Conservation (phyloP, 1,140 invertebrate genomes). For the Saccostrea glomerata region DNA sequence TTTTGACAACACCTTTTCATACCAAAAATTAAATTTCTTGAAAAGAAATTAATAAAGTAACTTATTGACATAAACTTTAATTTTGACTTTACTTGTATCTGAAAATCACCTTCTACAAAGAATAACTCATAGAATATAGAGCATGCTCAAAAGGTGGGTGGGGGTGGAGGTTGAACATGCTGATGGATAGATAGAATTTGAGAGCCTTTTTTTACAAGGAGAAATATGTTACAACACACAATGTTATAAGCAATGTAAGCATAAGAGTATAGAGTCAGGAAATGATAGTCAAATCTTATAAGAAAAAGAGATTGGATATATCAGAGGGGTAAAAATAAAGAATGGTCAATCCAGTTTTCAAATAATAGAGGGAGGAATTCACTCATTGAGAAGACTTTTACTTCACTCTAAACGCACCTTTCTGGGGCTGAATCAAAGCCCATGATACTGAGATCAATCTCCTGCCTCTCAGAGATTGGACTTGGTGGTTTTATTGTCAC, state of each 20-base stretch:
- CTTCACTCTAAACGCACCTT: slow-evolving; percentile 34
- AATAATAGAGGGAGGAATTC: background rate
- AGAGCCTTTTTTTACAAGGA: background rate
- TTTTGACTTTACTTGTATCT: too few species aligned
- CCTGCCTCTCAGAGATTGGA: slow-evolving; percentile 4
- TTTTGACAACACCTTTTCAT: too few species aligned
- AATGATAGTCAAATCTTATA: background rate
- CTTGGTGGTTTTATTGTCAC: slow-evolving; percentile 42
- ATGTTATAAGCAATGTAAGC: background rate
- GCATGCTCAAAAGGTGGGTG: too few species aligned
- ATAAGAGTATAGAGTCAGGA: background rate
- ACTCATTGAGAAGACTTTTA: background rate
- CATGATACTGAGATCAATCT: slow-evolving; percentile 6
- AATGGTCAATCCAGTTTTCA: background rate
- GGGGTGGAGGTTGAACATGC: too few species aligned
- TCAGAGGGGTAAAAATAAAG: background rate
- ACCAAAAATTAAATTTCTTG: too few species aligned
- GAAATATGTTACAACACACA: background rate
- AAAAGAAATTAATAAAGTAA: too few species aligned
- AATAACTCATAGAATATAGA: too few species aligned
- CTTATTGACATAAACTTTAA: too few species aligned
- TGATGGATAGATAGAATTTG: too few species aligned
- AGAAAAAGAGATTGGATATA: background rate
- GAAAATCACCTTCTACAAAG: too few species aligned
- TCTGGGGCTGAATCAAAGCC: slow-evolving; percentile 41